Evolutionary conservation across 2,797 vertebrate species (phyloP).

Genomic region (Salarias fasciatus): DNA sequence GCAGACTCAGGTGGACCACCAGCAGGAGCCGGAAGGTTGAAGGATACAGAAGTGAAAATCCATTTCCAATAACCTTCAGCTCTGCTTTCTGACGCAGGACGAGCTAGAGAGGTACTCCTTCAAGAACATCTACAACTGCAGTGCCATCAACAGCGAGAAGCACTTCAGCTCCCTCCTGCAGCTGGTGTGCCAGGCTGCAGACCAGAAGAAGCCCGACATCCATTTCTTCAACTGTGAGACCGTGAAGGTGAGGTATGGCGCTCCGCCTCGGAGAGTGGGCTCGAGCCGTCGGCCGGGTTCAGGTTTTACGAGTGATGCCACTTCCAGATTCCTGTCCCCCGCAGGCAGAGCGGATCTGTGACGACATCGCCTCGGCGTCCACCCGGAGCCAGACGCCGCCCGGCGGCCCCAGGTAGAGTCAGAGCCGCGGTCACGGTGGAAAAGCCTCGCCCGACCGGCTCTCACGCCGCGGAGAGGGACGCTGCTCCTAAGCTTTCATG

Average conservation of each 20-base stretch:
- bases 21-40: no score
- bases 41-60: no score
- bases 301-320: constrained; percentile 48
- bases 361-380: constrained; percentile 82
- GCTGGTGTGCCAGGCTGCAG: constrained; percentile 82
- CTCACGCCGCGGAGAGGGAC: not conserved
- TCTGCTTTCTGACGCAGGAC: constrained; percentile 69
- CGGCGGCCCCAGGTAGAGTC: constrained; percentile 77
- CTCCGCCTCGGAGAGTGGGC: no score
- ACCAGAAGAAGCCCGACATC: constrained; percentile 83
- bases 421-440: constrained; percentile 3
- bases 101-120: constrained; percentile 84
- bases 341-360: constrained; percentile 85
- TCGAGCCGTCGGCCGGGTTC: not conserved
- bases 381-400: constrained; percentile 61
- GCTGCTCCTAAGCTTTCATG: not conserved
- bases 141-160: constrained; percentile 73
- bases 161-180: constrained; percentile 82
- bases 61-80: no score
- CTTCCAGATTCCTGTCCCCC: constrained; percentile 24
- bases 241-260: constrained; percentile 57
- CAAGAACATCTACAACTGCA: constrained; percentile 82
- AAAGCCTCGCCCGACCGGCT: not conserved
- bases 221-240: constrained; percentile 87
- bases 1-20: constrained; percentile 68